Base-by-base conservation (phyloP, 2,113 vertebrate genomes). In the Engystomops pustulosus region DNA sequence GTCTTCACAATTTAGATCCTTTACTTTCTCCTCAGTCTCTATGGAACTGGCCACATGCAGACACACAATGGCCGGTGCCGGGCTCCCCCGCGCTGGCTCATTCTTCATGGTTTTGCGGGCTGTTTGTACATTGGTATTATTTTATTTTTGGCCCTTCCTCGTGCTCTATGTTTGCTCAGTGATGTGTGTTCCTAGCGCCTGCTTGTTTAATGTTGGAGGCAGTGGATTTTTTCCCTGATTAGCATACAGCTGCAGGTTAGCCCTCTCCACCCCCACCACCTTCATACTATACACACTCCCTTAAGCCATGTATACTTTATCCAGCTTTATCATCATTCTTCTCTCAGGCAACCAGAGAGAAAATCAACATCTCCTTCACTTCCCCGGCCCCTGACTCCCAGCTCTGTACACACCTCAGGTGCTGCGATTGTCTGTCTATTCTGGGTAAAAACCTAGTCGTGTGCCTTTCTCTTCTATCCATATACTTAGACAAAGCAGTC, bases 221-320 rank as follows among this genome's bases (percentile, higher is more conserved):
- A 58, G 86, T 88, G 88, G 88, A 90, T 91, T 86, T 93, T 94
- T 92, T 91, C 92, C 93, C 10, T 62, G 30, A 97, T 98, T 98
- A 97, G 91, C 96, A 97, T 98, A 98, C 96, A 98, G 96, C 96
- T 97, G 96, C 95, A 81, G 86, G 89, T 85, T 87, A 85, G 87
- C 75, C 71, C 88, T 72, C 81, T 88, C 34, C 86, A 67, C 62
- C 80, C 87, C 70, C 85, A 34, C 25, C 45, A 79, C 77, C 74
- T 38, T 53, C 47, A 23, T 47, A 25, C 82, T 69, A 67, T 53
- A 49, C 44, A 78, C 41, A 70, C 74, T 78, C 83, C 82, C 36
- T 27, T 25, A 49, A 76, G 87, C 80, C 45, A 89, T 84, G 89
- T 92, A 85, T 86, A 86, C 92, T 89, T 85, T 75, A 89, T 87